Evolutionary conservation across 2,113 vertebrate species (phyloP).

Genomic region (Apodemus sylvaticus): DNA sequence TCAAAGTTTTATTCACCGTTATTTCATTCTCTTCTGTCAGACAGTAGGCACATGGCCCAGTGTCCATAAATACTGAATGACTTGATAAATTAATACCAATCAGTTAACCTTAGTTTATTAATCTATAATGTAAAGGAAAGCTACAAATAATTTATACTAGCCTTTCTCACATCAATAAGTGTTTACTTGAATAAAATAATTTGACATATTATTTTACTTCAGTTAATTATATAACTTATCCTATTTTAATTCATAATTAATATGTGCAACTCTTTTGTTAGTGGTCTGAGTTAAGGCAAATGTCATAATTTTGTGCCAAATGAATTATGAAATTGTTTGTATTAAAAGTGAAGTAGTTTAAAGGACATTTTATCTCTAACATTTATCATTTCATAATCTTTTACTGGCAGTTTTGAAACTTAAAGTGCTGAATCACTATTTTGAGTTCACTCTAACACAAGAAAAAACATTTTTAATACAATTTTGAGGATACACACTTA

Average conservation of each 20-base stretch:
- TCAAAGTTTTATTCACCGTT: rapidly evolving
- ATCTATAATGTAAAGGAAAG: background rate
- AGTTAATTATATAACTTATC: background rate
- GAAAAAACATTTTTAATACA: background rate
- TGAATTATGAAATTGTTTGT: slow-evolving; percentile 46
- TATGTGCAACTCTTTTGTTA: background rate
- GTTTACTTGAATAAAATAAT: slow-evolving; percentile 13
- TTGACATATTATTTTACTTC: background rate
- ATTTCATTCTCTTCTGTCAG: background rate
- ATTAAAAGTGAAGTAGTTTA: slow-evolving; percentile 28
- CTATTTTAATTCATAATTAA: slow-evolving; percentile 3
- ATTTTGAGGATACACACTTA: background rate
- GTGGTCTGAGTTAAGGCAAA: background rate
- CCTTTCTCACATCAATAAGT: background rate
- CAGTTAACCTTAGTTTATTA: background rate
- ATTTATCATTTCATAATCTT: slow-evolving; percentile 53
- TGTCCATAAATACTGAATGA: background rate
- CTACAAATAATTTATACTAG: background rate
- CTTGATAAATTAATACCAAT: background rate
- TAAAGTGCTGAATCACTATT: slow-evolving; percentile 45
- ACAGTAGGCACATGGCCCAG: background rate
- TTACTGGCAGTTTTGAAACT: slow-evolving; percentile 14
- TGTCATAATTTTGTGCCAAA: slow-evolving; percentile 24
- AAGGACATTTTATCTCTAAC: background rate
- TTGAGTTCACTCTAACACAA: slow-evolving; percentile 9